Conservation (phyloP, 2,888 invertebrate species). For the Sinodicranocentrus sp. region DNA sequence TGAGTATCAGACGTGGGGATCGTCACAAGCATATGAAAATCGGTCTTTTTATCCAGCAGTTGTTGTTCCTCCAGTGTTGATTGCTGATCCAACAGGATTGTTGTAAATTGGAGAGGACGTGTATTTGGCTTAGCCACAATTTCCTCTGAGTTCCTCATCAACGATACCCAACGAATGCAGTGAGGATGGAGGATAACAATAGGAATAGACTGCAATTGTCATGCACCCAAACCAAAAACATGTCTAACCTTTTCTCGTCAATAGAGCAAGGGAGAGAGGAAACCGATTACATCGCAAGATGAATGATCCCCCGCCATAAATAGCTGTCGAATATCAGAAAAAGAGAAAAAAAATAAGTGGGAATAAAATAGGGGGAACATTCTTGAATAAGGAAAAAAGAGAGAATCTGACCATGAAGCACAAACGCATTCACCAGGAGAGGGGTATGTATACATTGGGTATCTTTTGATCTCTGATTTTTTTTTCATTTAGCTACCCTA, state of each 20-base stretch:
- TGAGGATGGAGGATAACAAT: constrained; percentile 29
- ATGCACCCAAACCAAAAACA: constrained; percentile 5
- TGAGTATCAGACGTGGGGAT: no score
- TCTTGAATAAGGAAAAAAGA: not conserved
- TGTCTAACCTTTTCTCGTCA: constrained; percentile 39
- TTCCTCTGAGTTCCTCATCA: constrained; percentile 36
- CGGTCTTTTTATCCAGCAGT: constrained; percentile 19
- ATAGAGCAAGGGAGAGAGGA: constrained; percentile 31
- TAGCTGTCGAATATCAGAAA: constrained; percentile 51
- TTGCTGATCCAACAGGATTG: constrained; percentile 27
- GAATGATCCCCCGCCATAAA: constrained; percentile 72
- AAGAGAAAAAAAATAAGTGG: constrained; percentile 41
- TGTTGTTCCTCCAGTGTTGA: constrained; percentile 2
- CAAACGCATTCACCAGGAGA: not conserved
- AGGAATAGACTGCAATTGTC: constrained; percentile 41
- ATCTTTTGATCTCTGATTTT: constrained; percentile 6
- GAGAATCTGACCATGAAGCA: not conserved
- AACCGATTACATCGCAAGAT: constrained; percentile 72
- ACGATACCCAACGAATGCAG: constrained; percentile 4
- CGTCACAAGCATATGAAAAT: constrained; percentile 19
- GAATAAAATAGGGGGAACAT: constrained; percentile 55
- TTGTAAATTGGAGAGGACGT: constrained; percentile 24
- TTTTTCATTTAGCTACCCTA: constrained; percentile 8
- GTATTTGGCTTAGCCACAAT: constrained; percentile 26
- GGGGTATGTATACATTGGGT: not conserved